Evolutionary conservation across 2,113 vertebrate genomes (phyloP).

Genomic region (Anoplopoma fimbria): DNA sequence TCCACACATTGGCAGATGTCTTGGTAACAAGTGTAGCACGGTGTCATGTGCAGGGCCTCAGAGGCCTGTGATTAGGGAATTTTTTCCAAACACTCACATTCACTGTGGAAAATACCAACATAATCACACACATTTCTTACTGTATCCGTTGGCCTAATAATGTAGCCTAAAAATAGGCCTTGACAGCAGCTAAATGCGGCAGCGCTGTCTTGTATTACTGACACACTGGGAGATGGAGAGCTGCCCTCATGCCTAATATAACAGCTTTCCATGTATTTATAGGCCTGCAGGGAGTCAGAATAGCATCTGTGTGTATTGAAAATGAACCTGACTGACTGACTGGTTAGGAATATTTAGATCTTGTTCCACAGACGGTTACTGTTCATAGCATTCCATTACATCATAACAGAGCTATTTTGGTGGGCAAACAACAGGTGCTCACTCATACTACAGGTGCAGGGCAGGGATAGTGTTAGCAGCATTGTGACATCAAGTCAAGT

Average conservation of each 20-base stretch:
- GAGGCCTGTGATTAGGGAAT: neutral
- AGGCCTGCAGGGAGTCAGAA: slow-evolving; percentile 59
- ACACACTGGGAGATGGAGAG: slow-evolving; percentile 54
- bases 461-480: neutral
- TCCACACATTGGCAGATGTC: slow-evolving; percentile 16
- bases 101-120: slow-evolving; percentile 50
- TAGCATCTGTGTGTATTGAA: slow-evolving; percentile 51
- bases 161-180: slow-evolving; percentile 73
- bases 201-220: slow-evolving; percentile 67
- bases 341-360: slow-evolving; percentile 51
- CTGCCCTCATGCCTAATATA: slow-evolving; percentile 68
- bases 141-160: slow-evolving; percentile 55
- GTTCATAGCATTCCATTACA: slow-evolving; percentile 59
- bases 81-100: slow-evolving; percentile 17
- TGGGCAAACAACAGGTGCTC: slow-evolving; percentile 58
- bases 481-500: neutral
- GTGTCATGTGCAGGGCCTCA: slow-evolving; percentile 24
- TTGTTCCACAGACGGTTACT: slow-evolving; percentile 57
- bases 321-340: slow-evolving; percentile 40
- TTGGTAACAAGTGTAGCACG: slow-evolving; percentile 20
- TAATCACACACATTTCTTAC: slow-evolving; percentile 36
- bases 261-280: slow-evolving; percentile 73
- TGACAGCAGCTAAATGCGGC: slow-evolving; percentile 72
- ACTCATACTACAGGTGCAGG: slow-evolving; percentile 32
- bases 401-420: slow-evolving; percentile 26